Base-by-base conservation (phyloP, 2,797 vertebrate species). In the Antrozous pallidus region DNA sequence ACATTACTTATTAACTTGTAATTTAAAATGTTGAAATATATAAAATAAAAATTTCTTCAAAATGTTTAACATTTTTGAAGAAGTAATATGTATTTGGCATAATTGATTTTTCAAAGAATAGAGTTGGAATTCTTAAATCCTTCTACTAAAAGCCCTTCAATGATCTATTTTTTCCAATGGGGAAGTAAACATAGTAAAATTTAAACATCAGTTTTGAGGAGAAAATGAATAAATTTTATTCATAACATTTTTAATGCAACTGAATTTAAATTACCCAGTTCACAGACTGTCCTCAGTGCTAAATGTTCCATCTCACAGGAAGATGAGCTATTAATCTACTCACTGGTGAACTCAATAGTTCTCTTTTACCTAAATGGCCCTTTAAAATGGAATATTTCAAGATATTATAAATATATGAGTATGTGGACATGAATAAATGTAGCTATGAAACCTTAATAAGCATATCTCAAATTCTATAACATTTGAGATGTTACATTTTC, bases 321-420 rank as follows among this genome's bases (percentile, higher is more conserved):
- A 94, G 8, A 93, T 81, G 49, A 80, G 65, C n/a, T 81, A 38
- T 75, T 75, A 74, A 54, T 45, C 14, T 75, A 86, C 18, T 49
- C 38, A 42, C 17, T 71, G 8, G n/a, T 38, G 26, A 89, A 81
- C 5, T 49, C 40, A 42, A 12, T 42, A 93, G 11, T 54, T 89
- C 31, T 65, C 31, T 85, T 88, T 65, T 82, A 86, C 8, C 24
- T 75, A 81, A 69, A 84, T 79, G 81, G 70, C 17, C 8, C 11
- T 56, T 94, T 87, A 74, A 18, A 91, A 84, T 83, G 6, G 5
- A 87, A 36, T 81, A 56, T 71, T 93, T 92, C 5, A 91, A 75
- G 11, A 75, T 49, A 73, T 16, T 73, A 65, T 80, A 90, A 88
- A 58, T 61, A 71, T 33, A 65, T 79, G 14, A 81, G 45, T 24